Evolutionary conservation across 2,113 vertebrate species (phyloP).

Genomic region (Apteryx owenii): DNA sequence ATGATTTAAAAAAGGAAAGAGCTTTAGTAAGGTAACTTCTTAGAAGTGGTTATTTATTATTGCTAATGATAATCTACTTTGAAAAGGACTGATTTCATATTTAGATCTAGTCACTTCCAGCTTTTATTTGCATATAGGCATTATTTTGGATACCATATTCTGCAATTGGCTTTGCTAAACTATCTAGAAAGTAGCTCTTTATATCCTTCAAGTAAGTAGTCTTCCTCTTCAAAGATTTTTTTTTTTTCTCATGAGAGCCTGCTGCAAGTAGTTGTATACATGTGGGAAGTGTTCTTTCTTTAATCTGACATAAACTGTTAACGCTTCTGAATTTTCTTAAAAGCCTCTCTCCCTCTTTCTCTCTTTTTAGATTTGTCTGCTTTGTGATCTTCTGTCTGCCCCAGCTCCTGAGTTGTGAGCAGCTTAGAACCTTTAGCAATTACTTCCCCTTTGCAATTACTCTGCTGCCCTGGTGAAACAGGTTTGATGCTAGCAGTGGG

Average conservation of each 20-base stretch:
- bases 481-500: constrained; percentile 28
- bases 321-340: too few species aligned
- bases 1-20: not conserved
- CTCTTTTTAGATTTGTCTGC: too few species aligned
- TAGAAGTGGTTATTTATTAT: not conserved
- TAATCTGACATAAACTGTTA: too few species aligned
- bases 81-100: not conserved
- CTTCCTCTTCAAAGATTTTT: not conserved
- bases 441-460: not conserved
- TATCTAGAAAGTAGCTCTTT: not conserved
- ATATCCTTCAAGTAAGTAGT: not conserved
- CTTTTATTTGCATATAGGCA: not conserved
- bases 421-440: not conserved
- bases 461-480: not conserved
- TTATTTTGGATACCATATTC: not conserved
- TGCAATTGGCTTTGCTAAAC: not conserved
- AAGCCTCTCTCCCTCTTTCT: too few species aligned
- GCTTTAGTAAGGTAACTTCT: not conserved
- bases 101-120: not conserved
- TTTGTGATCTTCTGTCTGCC: too few species aligned
- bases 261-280: not conserved
- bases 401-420: not conserved
- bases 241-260: not conserved
- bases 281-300: too few species aligned
- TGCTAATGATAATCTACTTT: not conserved